Conservation (phyloP, 37 sponge, comb jelly and placozoan species). For the Halichondria panicea region DNA sequence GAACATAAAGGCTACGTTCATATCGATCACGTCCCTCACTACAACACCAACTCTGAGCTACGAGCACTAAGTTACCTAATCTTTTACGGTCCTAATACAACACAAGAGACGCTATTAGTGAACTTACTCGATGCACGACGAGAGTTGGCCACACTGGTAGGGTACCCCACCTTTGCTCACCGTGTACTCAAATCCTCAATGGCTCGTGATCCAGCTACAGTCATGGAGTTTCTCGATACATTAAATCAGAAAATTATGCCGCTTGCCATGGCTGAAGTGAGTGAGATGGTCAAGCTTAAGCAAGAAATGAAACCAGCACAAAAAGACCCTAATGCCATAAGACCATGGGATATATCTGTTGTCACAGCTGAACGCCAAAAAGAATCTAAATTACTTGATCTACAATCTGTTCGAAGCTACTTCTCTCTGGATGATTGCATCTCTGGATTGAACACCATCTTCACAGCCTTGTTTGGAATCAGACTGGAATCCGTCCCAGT, state of each 20-base stretch:
- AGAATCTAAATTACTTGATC: neutral
- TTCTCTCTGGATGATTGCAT: conserved; percentile 73
- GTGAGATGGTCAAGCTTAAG: conserved; percentile 23
- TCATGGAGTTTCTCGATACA: conserved; percentile 58
- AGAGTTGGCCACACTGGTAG: conserved; percentile 68
- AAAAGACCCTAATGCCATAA: conserved; percentile 2
- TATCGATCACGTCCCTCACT: conserved; percentile 41
- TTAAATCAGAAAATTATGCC: conserved; percentile 52
- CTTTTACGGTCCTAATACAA: conserved; percentile 36
- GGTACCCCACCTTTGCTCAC: conserved; percentile 79
- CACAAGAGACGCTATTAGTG: conserved; percentile 38
- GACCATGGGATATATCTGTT: conserved; percentile 65
- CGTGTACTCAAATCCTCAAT: conserved; percentile 59
- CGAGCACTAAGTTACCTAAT: conserved; percentile 39
- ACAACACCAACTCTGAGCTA: conserved; percentile 29
- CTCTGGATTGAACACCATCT: conserved; percentile 59
- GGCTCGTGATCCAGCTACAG: conserved; percentile 68
- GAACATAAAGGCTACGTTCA: neutral
- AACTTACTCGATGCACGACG: conserved; percentile 53
- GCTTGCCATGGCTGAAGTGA: conserved; percentile 56
- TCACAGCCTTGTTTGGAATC: conserved; percentile 57
- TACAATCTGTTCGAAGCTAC: neutral
- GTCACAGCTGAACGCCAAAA: conserved; percentile 22
- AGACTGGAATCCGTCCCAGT: conserved; percentile 30
- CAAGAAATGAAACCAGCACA: neutral